Evolutionary conservation across 2,888 invertebrate genomes (phyloP).

Genomic region (Tridacna crocea): DNA sequence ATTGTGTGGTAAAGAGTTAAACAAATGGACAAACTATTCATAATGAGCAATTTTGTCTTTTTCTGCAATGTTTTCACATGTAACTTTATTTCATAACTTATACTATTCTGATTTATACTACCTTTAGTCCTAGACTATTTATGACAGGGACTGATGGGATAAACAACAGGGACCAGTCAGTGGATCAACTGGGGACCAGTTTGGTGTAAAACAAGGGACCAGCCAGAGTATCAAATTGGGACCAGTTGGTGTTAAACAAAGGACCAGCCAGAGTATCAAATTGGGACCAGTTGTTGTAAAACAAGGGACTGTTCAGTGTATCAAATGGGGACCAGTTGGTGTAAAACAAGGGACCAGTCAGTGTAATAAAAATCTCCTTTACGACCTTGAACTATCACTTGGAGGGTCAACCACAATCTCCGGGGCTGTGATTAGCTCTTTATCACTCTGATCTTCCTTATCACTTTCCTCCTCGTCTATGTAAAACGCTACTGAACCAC

Average conservation of each 20-base stretch:
- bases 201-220: too few relatives aligned
- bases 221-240: background rate
- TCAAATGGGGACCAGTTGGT: background rate
- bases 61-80: too few relatives aligned
- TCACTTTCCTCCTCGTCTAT: slow-evolving; percentile 76
- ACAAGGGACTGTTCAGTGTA: background rate
- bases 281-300: background rate
- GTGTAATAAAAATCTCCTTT: background rate
- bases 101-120: too few relatives aligned
- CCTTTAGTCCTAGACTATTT: too few relatives aligned
- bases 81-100: too few relatives aligned
- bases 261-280: background rate
- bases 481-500: slow-evolving; percentile 73
- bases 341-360: background rate
- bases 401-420: slow-evolving; percentile 79
- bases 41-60: too few relatives aligned
- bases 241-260: background rate
- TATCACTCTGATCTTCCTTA: slow-evolving; percentile 57
- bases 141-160: too few relatives aligned
- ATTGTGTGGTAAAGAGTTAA: too few relatives aligned
- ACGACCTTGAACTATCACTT: slow-evolving; percentile 57
- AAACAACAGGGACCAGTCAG: too few relatives aligned
- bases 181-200: too few relatives aligned
- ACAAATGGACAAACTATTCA: too few relatives aligned
- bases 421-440: slow-evolving; percentile 68